A percentile compares a stretch with the other conserved stretches of the same genome.
Evolutionary conservation across 1,140 invertebrate genomes (phyloP).

Genomic region (Meloidogyne chitwoodi): DNA sequence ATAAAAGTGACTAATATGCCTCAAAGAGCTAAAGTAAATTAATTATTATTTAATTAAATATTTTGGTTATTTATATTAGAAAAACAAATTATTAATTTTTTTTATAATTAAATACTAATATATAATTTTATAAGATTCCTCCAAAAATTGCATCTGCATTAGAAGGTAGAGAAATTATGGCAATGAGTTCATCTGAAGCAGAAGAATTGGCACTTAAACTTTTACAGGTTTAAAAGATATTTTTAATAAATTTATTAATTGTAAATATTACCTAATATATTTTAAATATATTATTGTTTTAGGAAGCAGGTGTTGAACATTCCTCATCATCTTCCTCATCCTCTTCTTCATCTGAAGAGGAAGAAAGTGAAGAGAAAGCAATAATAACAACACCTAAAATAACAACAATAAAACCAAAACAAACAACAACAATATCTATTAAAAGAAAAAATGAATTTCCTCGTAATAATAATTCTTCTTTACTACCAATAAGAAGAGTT

Average conservation of each 20-base stretch:
- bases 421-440: neutral
- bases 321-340: neutral
- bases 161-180: neutral
- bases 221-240: neutral
- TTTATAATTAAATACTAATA: neutral
- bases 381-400: neutral
- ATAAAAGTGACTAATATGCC: neutral
- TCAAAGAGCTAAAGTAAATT: neutral
- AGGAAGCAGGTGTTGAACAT: neutral
- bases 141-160: neutral
- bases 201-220: constrained; percentile 7
- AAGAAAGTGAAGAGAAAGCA: neutral
- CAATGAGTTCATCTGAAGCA: constrained; percentile 5
- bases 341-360: neutral
- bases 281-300: neutral
- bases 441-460: neutral
- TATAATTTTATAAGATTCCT: neutral
- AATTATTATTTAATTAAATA: no score
- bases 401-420: neutral
- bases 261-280: no score
- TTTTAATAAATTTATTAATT: no score
- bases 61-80: no score
- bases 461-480: neutral
- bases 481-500: neutral
- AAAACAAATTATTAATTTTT: no score